Evolutionary conservation across 2,888 invertebrate species (phyloP).

Genomic region (Netelia melanura): DNA sequence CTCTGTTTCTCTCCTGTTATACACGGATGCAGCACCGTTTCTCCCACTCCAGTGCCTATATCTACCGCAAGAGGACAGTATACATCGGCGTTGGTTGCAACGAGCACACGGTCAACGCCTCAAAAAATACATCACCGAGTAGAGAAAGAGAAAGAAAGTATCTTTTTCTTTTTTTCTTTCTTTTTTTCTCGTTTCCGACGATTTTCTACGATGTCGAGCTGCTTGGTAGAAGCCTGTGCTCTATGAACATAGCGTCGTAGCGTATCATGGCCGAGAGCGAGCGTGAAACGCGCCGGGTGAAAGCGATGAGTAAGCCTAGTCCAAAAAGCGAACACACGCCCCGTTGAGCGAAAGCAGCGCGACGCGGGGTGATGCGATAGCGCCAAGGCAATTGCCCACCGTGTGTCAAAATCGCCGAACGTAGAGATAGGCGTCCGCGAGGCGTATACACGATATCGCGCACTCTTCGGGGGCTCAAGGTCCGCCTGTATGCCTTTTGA

Average conservation of each 20-base stretch:
- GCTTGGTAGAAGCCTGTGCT: background rate
- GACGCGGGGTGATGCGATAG: constrained; percentile 24
- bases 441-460: constrained; percentile 64
- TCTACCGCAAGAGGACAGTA: constrained; percentile 23
- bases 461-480: constrained; percentile 63
- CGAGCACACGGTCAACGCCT: constrained; percentile 32
- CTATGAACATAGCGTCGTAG: background rate
- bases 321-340: constrained; percentile 50
- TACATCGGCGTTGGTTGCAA: constrained; percentile 18
- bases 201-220: background rate
- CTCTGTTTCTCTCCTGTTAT: constrained; percentile 24
- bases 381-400: background rate
- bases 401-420: constrained; percentile 57
- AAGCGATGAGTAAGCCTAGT: background rate
- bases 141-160: constrained; percentile 23
- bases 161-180: background rate
- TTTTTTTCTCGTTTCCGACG: constrained; percentile 12
- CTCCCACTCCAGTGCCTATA: constrained; percentile 31
- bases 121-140: constrained; percentile 8
- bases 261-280: constrained; percentile 4
- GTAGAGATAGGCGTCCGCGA: constrained; percentile 62
- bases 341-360: constrained; percentile 52
- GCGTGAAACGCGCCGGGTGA: background rate
- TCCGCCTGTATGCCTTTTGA: constrained; percentile 63
- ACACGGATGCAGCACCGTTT: constrained; percentile 36